Evolutionary conservation across 2,888 invertebrate species (phyloP).

Genomic region (Podotricha telesiphe): DNA sequence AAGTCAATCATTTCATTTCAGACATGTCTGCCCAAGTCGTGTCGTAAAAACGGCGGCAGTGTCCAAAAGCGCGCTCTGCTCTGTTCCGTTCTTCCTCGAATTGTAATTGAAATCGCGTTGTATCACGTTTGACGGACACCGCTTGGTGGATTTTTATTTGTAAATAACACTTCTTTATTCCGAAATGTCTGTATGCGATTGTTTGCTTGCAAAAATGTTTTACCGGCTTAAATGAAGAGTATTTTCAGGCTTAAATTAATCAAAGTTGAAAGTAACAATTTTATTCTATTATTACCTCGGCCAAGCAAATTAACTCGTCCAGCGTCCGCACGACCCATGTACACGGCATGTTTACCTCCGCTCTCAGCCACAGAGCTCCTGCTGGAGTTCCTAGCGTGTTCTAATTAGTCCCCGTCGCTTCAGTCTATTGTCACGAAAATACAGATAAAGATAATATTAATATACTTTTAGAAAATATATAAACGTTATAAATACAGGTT

Average conservation of each 20-base stretch:
- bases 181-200: not conserved
- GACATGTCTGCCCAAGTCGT: not conserved
- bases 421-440: not conserved
- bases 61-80: not conserved
- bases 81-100: not conserved
- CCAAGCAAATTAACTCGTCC: not conserved
- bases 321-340: not conserved
- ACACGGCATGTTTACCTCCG: too few species aligned
- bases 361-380: not conserved
- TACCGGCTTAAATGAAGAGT: not conserved
- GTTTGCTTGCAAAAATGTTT: not conserved
- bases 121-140: conserved; percentile 10
- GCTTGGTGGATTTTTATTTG: conserved; percentile 20
- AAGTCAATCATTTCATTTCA: not conserved
- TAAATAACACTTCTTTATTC: conserved; percentile 12
- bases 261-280: not conserved
- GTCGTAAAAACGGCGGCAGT: conserved; percentile 6
- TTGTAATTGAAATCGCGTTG: conserved; percentile 22
- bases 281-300: not conserved
- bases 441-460: not conserved
- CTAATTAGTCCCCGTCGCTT: not conserved
- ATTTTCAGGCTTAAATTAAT: not conserved
- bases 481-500: not conserved
- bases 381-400: not conserved
- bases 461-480: not conserved